phyloP scores from a whole-genome alignment of 2,888 invertebrate genomes.

The Mactromeris polynyma region DNA sequence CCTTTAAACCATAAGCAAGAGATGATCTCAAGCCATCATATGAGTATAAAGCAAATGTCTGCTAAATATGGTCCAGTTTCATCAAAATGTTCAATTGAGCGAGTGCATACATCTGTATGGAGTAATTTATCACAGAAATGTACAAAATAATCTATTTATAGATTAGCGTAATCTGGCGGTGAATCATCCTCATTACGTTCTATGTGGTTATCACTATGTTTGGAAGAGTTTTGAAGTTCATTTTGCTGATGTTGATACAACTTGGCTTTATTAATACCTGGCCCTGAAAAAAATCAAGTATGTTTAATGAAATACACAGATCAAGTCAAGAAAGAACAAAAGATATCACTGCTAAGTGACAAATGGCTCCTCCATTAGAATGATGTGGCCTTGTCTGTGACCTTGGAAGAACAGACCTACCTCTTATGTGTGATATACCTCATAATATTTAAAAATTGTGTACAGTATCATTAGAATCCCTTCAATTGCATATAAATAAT shows the following conservation, averaged over 20 bases:
- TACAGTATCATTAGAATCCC: too few relatives aligned
- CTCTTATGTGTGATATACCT: too few relatives aligned
- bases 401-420: too few relatives aligned
- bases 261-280: slow-evolving; percentile 83
- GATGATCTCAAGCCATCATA: background rate
- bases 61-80: background rate
- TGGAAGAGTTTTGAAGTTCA: background rate
- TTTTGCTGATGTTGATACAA: slow-evolving; percentile 73
- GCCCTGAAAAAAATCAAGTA: slow-evolving; percentile 74
- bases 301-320: background rate
- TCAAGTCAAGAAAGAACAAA: too few relatives aligned
- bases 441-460: too few relatives aligned
- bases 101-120: background rate
- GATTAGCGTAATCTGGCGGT: background rate
- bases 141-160: background rate
- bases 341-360: too few relatives aligned
- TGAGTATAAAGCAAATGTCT: background rate
- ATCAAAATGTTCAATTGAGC: background rate
- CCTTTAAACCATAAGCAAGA: background rate
- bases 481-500: too few relatives aligned
- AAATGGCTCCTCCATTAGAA: too few relatives aligned
- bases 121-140: background rate
- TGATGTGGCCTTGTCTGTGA: too few relatives aligned
- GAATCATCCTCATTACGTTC: background rate
- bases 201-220: background rate